These are phyloP conservation scores for Diadegma fenestrale DNA, from an alignment of 2,888 invertebrate species.

Conservation along the genomic window DNA sequence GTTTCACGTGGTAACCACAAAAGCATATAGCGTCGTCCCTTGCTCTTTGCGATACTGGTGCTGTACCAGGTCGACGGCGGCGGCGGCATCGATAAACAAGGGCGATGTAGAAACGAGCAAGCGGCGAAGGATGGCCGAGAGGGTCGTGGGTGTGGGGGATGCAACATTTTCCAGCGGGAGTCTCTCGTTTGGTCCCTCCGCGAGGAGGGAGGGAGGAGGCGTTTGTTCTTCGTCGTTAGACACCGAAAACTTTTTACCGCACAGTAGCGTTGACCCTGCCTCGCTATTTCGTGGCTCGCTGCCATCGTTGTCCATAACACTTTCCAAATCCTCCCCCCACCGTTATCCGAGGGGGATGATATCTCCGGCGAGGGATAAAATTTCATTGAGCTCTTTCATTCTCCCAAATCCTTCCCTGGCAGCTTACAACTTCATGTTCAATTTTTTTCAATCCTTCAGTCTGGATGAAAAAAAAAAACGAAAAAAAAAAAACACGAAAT, in stretches of 20 bases:
- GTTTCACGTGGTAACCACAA: neutral
- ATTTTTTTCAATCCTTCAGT: slow-evolving; percentile 3
- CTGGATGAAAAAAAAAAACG: neutral
- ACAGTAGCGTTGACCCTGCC: neutral
- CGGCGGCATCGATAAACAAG: slow-evolving; percentile 25
- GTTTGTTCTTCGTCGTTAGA: slow-evolving; percentile 24
- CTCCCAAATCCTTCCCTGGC: slow-evolving; percentile 6
- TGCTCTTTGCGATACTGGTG: slow-evolving; percentile 4
- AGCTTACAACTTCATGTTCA: slow-evolving; percentile 5
- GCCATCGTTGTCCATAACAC: slow-evolving; percentile 9
- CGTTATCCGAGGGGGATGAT: neutral
- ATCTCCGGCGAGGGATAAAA: neutral
- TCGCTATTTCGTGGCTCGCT: slow-evolving; percentile 14
- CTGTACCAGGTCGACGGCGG: neutral
- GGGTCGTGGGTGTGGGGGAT: neutral
- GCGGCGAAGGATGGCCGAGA: neutral
- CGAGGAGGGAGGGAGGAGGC: neutral
- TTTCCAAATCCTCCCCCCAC: slow-evolving; percentile 4
- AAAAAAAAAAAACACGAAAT: too few species aligned
- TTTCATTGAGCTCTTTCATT: slow-evolving; percentile 15
- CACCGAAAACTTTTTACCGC: slow-evolving; percentile 13
- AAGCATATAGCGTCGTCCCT: slow-evolving; percentile 16
- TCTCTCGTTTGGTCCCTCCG: neutral
- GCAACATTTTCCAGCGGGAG: slow-evolving; percentile 24
- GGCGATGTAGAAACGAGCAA: neutral